phyloP scores from a whole-genome alignment of 1,140 invertebrate species.

The Bombus pyrosoma region DNA sequence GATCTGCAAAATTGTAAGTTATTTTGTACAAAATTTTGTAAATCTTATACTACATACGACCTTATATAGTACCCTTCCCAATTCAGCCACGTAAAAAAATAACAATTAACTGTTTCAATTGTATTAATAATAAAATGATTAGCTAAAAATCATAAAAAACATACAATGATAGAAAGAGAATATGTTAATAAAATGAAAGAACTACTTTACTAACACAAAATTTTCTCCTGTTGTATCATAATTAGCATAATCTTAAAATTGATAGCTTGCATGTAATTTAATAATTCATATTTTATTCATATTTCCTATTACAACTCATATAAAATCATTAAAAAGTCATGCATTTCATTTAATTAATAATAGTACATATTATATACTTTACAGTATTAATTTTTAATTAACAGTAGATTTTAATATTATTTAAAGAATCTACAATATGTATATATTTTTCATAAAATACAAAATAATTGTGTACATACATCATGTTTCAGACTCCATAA shows the following conservation, averaged over 20 bases:
- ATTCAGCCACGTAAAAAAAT: slow-evolving; percentile 72
- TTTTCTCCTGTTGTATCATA: not conserved
- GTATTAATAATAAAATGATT: not conserved
- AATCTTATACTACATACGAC: slow-evolving; percentile 51
- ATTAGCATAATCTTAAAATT: not conserved
- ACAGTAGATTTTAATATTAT: not conserved
- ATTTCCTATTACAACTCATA: not conserved
- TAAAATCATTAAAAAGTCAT: not conserved
- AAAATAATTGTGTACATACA: not conserved
- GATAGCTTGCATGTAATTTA: slow-evolving; percentile 1
- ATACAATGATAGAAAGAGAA: not conserved
- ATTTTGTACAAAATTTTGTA: not conserved
- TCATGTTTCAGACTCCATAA: not conserved
- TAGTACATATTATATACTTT: slow-evolving; percentile 5
- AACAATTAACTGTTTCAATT: slow-evolving; percentile 22
- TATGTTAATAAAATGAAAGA: not conserved
- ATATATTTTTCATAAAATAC: not conserved
- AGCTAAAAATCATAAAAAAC: not conserved
- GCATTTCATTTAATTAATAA: not conserved
- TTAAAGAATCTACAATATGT: not conserved
- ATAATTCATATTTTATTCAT: not conserved
- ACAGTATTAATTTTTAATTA: not conserved
- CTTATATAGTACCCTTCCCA: slow-evolving; percentile 79
- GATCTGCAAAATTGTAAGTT: not conserved
- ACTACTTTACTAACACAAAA: not conserved